Evolutionary conservation across 2,888 invertebrate genomes (phyloP), one percentile per base, ranked within the genome.

Genomic region (Parthenolecanium corni): DNA sequence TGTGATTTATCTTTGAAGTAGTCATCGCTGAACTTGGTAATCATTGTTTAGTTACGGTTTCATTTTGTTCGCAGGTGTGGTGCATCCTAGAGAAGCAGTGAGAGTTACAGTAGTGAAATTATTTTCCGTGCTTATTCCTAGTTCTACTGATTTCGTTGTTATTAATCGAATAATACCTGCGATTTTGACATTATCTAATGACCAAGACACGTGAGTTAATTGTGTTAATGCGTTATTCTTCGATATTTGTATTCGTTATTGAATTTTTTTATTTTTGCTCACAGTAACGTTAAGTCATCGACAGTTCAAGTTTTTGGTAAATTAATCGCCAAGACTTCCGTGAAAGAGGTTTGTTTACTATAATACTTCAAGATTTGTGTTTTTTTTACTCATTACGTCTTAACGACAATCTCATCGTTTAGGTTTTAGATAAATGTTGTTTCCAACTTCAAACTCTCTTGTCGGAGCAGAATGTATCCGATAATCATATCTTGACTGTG

Each of bases 111-210:
- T 82, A 0, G 82, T 82, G 11, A 74, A 76, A 44, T 71, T 85
- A 58, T 80, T 84, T 72, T 77, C 79, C 66, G 73, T 77, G 40
- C 73, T 81, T 31, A 76, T 82, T 62, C 75, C 76, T 51, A 73
- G 74, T 51, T 76, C 82, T 52, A 75, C 76, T 58, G 81, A 83
- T 66, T 74, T 73, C 49, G 72, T 81, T 62, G 75, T 82, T 16
- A 77, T 78, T 36, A 73, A 78, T 3, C 77, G 81, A 70, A 77
- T 84, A 46, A 77, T 81, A 21, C 84, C 84, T n/a, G 84, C 84
- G 23, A 77, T 85, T 21, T 80, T 85, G 47, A 85, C 85, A 0
- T 74, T 85, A 42, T 82, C 83, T 40, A 82, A 78, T 70, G 85
- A 85, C 72, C 76, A 79, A 65, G 82, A 85, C 70, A 73, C 80